These are phyloP conservation scores for Odobenus rosmarus DNA, from an alignment of 2,113 vertebrate genomes.

Conservation along the genomic window DNA sequence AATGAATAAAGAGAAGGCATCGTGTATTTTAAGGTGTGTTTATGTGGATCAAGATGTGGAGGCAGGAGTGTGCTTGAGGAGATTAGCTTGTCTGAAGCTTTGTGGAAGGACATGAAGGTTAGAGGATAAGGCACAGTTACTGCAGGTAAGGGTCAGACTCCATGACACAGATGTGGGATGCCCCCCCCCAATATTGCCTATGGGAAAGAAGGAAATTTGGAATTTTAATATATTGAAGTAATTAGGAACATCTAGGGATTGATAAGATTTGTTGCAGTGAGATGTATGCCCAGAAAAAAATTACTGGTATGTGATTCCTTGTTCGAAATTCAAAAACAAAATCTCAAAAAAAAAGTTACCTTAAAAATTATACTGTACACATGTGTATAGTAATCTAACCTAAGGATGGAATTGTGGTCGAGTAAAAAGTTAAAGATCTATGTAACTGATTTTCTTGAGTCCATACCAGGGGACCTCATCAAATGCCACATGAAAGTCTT, in stretches of 20 bases:
- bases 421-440: background rate
- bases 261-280: conserved; percentile 10
- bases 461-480: background rate
- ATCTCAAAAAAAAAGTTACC: background rate
- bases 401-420: background rate
- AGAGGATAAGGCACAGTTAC: background rate
- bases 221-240: background rate
- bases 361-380: background rate
- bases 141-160: background rate
- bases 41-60: background rate
- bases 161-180: background rate
- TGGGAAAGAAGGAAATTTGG: background rate
- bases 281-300: background rate
- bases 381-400: background rate
- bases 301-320: background rate
- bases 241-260: background rate
- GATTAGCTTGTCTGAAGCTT: background rate
- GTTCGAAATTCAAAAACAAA: background rate
- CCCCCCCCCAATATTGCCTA: background rate
- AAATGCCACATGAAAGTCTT: background rate
- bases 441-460: background rate
- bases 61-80: background rate
- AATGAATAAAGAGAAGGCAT: background rate
- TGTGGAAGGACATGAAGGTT: background rate
- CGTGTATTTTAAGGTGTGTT: background rate